A percentile compares a stretch with the other conserved stretches of the same genome.
Evolutionary conservation across 2,888 invertebrate genomes (phyloP).

Genomic region (Apotomis turbidana): DNA sequence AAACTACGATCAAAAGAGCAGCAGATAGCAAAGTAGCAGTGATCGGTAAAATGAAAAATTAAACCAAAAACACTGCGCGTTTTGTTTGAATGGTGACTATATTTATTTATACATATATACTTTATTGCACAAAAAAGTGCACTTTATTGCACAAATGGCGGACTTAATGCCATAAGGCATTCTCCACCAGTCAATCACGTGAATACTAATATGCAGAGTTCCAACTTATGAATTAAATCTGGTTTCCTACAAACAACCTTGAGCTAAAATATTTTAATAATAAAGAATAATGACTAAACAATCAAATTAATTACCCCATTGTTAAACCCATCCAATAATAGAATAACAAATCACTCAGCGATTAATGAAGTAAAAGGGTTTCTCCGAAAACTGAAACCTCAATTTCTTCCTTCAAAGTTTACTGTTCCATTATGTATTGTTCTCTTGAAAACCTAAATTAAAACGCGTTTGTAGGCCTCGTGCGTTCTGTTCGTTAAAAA

Average conservation of each 20-base stretch:
- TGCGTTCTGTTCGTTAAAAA: constrained; percentile 4
- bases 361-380: constrained; percentile 31
- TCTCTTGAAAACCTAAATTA: constrained; percentile 28
- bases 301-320: not conserved
- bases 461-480: constrained; percentile 10
- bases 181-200: no score
- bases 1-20: no score
- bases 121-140: no score
- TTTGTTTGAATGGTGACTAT: no score
- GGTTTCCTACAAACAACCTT: not conserved
- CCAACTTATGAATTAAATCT: not conserved
- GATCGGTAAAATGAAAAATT: no score
- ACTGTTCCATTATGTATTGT: constrained; percentile 30
- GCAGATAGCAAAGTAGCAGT: no score
- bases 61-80: no score
- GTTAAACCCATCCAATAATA: constrained; percentile 15
- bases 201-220: no score
- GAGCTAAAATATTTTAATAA: not conserved
- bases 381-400: constrained; percentile 13
- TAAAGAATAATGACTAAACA: no score
- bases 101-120: no score
- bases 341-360: constrained; percentile 26
- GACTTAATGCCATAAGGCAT: no score
- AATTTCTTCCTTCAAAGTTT: constrained; percentile 27
- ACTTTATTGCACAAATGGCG: no score